phyloP scores from a whole-genome alignment of 2,797 vertebrate species.

The Myotis vivesi region DNA sequence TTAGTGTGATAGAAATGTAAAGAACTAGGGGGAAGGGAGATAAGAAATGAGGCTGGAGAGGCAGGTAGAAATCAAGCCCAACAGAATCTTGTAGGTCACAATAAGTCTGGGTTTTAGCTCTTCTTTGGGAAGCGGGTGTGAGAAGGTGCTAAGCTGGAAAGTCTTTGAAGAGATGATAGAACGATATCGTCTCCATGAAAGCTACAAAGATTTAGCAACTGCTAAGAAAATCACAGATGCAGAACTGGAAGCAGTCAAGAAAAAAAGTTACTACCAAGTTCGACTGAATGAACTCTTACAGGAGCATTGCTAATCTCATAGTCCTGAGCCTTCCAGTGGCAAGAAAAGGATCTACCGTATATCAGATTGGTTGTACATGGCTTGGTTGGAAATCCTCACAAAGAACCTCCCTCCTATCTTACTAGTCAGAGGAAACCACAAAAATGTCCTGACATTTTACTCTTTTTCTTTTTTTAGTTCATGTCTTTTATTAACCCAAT shows the following conservation, averaged over 20 bases:
- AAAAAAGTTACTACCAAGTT: conserved; percentile 96
- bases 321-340: conserved; percentile 97
- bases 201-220: conserved; percentile 87
- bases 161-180: conserved; percentile 96
- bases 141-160: conserved; percentile 87
- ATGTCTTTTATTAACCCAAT: too few relatives aligned
- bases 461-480: too few relatives aligned
- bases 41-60: not conserved
- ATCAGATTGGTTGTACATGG: conserved; percentile 96
- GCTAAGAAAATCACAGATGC: conserved; percentile 94
- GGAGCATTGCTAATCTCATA: conserved; percentile 92
- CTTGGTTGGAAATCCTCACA: conserved; percentile 95
- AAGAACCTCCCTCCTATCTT: conserved; percentile 94
- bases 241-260: conserved; percentile 92
- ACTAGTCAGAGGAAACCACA: conserved; percentile 97
- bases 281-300: conserved; percentile 95
- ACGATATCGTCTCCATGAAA: conserved; percentile 93
- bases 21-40: not conserved
- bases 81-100: not conserved
- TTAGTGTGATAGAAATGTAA: not conserved
- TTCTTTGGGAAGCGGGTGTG: too few relatives aligned
- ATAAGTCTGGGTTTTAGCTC: not conserved
- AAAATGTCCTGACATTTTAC: conserved; percentile 92
- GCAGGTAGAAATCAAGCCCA: not conserved
- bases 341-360: conserved; percentile 90